Conservation (phyloP, 1,140 invertebrate genomes). For the Drosophila quadrilineata region DNA sequence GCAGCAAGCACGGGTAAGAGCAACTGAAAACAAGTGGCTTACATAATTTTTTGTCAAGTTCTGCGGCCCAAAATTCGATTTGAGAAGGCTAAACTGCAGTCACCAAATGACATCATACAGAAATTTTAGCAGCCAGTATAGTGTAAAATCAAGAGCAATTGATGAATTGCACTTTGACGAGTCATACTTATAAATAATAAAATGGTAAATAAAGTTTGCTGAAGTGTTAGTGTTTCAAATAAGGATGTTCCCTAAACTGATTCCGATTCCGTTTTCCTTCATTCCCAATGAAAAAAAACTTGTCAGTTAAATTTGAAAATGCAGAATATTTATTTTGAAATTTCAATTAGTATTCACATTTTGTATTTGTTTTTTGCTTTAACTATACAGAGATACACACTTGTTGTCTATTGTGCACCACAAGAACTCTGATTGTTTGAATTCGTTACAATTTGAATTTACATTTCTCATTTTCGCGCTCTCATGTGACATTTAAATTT, state of each 20-base stretch:
- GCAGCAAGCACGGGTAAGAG: conserved; percentile 38
- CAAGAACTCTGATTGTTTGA: conserved; percentile 39
- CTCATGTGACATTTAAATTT: conserved; percentile 4
- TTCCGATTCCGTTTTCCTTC: not conserved
- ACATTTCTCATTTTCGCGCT: conserved; percentile 10
- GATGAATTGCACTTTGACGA: not conserved
- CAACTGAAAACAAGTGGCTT: conserved; percentile 23
- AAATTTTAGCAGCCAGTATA: conserved; percentile 13
- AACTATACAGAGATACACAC: conserved; percentile 42
- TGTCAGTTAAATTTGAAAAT: conserved; percentile 39
- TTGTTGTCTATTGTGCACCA: conserved; percentile 34
- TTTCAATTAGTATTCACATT: conserved; percentile 50
- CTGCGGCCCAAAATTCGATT: conserved; percentile 37
- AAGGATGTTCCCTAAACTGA: not conserved
- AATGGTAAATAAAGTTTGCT: too few species aligned
- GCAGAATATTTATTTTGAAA: conserved; percentile 42
- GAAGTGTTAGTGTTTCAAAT: not conserved
- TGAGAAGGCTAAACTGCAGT: conserved; percentile 34
- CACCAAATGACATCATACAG: conserved; percentile 50
- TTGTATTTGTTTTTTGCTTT: too few species aligned
- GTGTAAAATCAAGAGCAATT: not conserved
- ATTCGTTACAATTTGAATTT: conserved; percentile 31
- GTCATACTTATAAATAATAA: too few species aligned
- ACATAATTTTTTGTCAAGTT: conserved; percentile 51
- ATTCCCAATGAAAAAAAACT: not conserved